A percentile compares a stretch with the other conserved stretches of the same genome.
These are phyloP conservation scores for Chrosomus eos DNA, from an alignment of 2,797 vertebrate species.

Conservation along the genomic window DNA sequence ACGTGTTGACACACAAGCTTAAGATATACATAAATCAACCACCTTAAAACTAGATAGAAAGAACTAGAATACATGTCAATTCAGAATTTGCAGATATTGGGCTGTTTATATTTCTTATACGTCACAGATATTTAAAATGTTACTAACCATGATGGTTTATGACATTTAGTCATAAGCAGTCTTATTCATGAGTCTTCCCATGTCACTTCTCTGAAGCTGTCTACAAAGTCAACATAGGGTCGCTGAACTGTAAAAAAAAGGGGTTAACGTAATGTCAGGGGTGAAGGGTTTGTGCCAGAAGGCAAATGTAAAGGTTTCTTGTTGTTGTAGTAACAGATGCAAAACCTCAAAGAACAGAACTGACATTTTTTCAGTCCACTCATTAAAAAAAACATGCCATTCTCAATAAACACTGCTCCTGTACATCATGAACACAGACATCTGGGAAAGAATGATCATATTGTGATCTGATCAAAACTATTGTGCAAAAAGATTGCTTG, in stretches of 20 bases:
- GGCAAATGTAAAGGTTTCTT: constrained; percentile 28
- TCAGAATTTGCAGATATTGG: neutral
- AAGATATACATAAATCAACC: neutral
- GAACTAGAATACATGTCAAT: constrained; percentile 4
- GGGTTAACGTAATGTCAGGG: constrained; percentile 13
- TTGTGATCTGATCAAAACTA: neutral
- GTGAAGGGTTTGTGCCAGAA: constrained; percentile 31
- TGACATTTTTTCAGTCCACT: constrained; percentile 1
- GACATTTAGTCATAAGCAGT: constrained; percentile 29
- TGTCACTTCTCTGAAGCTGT: constrained; percentile 12
- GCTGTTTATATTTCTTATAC: neutral
- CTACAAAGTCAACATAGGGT: neutral
- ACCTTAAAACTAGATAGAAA: neutral
- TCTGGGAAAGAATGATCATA: neutral
- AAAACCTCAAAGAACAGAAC: constrained; percentile 24
- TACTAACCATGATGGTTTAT: neutral
- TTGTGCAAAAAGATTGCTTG: constrained; percentile 3
- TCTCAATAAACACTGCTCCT: neutral
- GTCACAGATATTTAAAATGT: neutral
- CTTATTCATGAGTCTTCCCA: neutral
- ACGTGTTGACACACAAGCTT: constrained; percentile 2
- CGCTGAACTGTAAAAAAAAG: constrained; percentile 31
- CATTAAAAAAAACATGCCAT: constrained; percentile 17
- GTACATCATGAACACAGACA: neutral
- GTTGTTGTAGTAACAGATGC: constrained; percentile 52